Evolutionary conservation across 2,888 invertebrate genomes (phyloP).

Genomic region (Tupiocoris notatus): DNA sequence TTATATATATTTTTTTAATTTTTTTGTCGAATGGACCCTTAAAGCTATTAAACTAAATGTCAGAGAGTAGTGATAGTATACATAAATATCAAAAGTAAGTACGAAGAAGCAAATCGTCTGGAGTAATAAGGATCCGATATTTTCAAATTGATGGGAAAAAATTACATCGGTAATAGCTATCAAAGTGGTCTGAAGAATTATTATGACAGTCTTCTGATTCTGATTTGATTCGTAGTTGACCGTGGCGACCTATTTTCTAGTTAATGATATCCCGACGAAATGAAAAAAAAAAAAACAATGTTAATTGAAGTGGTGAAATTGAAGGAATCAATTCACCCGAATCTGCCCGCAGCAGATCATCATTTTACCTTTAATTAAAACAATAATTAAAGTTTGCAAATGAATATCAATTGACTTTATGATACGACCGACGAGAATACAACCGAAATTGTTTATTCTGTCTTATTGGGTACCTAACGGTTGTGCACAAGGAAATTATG

Average conservation of each 20-base stretch:
- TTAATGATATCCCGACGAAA: too few species aligned
- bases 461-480: too few species aligned
- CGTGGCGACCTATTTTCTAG: background rate
- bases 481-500: too few species aligned
- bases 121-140: background rate
- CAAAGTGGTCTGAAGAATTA: background rate
- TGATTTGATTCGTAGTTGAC: background rate
- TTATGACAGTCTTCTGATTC: background rate
- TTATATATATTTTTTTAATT: background rate
- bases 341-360: too few species aligned
- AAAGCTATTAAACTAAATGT: constrained; percentile 34
- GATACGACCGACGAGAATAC: too few species aligned
- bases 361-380: too few species aligned
- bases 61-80: constrained; percentile 17
- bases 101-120: background rate
- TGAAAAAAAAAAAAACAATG: too few species aligned
- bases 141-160: background rate
- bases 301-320: too few species aligned
- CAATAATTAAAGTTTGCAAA: too few species aligned
- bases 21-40: constrained; percentile 32
- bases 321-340: too few species aligned
- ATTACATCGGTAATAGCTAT: background rate
- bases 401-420: too few species aligned
- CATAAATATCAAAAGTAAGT: background rate
- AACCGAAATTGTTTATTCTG: too few species aligned